Evolutionary conservation across 2,113 vertebrate species (phyloP).

Genomic region (Mesoclemmys tuberculata): DNA sequence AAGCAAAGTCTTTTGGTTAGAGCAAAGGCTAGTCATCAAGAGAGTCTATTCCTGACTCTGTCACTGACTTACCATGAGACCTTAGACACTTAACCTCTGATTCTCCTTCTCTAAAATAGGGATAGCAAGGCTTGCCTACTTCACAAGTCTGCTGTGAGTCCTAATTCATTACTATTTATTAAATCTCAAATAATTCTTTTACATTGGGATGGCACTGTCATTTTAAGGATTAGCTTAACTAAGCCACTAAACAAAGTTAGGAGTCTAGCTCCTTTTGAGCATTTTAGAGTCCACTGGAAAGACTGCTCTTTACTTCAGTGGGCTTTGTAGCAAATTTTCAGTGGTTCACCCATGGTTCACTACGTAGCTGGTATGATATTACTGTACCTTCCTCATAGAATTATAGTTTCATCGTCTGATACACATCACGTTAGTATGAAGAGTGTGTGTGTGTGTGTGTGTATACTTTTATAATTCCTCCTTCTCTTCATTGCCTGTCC

Average conservation of each 20-base stretch:
- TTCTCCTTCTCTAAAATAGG: neutral
- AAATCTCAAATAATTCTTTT: neutral
- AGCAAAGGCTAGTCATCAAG: neutral
- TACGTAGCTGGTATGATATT: neutral
- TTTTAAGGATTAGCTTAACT: neutral
- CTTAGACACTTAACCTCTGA: neutral
- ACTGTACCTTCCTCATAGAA: neutral
- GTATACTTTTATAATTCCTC: neutral
- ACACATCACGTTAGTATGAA: neutral
- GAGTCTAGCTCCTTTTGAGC: neutral
- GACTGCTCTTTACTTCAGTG: neutral
- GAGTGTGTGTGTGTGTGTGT: neutral
- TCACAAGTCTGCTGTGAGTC: neutral
- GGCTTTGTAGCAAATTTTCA: neutral
- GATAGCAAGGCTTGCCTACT: neutral
- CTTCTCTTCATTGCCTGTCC: neutral
- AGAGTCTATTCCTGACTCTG: neutral
- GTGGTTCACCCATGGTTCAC: neutral
- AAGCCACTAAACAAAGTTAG: neutral
- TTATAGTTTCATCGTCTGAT: neutral
- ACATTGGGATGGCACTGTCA: no score
- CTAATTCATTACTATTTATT: neutral
- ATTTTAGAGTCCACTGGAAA: neutral
- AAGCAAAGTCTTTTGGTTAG: neutral
- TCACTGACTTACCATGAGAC: neutral